Evolutionary conservation across 2,888 invertebrate species (phyloP), one percentile per base, ranked within the genome.

Genomic region (Phania funesta): DNA sequence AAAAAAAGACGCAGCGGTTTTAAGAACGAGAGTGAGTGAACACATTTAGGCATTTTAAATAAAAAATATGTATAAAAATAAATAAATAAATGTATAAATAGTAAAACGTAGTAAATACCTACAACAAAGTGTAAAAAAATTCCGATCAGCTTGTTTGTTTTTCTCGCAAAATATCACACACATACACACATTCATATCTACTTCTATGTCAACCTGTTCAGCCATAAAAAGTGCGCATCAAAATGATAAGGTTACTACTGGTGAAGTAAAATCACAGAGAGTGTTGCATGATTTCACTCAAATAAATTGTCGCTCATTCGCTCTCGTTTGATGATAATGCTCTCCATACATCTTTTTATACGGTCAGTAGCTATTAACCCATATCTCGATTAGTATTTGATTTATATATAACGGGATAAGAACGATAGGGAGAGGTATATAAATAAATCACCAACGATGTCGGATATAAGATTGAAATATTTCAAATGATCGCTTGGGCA

Each of bases 91-190:
- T 29, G 11, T 29, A 44, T 29, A 64, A 67, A 67, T 38, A 35
- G 24, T 50, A 32, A 35, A 64, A 52, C 38, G 35, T 67, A 38
- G 24, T 67, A 64, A 48, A 7, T 26, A 73, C n/a, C n/a, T n/a
- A n/a, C n/a, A n/a, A n/a, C 44, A 64, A 44, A 64, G 54, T 64
- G 44, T 44, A 46, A 62, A 5, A 44, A 73, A 52, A 64, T 64
- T 74, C 26, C 32, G 44, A 74, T 74, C 52, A 16, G 24, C 46
- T 74, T 64, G 52, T 62, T 73, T 16, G 32, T 35, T 18, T 48
- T 26, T 20, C 64, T 8, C 9, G 16, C 24, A 9, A 1, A 13
- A 2, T 2, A 9, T 9, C 11, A 9, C 11, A 13, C 9, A n/a
- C 35, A n/a, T 16, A 24, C 2, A 41, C 41, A 35, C 20, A 38